Evolutionary conservation across 2,797 vertebrate species (phyloP).

Genomic region (Ceryle rudis): DNA sequence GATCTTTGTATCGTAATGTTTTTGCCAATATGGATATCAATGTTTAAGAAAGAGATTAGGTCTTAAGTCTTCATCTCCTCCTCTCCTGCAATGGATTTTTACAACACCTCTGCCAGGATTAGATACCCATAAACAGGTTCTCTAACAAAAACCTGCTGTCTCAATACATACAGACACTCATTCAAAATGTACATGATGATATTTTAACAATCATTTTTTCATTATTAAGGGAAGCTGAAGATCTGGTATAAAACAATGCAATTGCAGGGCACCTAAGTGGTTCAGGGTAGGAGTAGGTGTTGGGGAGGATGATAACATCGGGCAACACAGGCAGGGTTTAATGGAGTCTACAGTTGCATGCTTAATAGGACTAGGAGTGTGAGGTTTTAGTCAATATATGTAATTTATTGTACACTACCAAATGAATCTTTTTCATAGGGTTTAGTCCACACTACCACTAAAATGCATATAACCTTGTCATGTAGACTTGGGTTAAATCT

Average conservation of each 20-base stretch:
- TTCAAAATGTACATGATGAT: not conserved
- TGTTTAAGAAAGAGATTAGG: not conserved
- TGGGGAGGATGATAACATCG: not conserved
- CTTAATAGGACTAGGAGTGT: not conserved
- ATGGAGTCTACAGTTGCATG: not conserved
- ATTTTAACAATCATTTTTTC: not conserved
- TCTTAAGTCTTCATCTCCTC: not conserved
- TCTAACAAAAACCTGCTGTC: not conserved
- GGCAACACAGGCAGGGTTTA: not conserved
- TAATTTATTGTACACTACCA: not conserved
- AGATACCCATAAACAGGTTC: not conserved
- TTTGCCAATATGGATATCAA: not conserved
- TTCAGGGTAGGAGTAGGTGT: not conserved
- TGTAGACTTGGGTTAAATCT: not conserved
- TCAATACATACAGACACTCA: not conserved
- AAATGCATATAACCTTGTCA: fast-evolving
- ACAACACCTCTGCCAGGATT: not conserved
- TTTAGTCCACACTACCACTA: fast-evolving
- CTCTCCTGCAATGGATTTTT: not conserved
- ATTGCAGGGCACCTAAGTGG: not conserved
- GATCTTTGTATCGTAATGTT: not conserved
- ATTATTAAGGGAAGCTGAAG: not conserved
- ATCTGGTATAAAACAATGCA: not conserved
- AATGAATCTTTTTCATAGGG: not conserved
- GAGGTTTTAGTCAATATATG: not conserved